phyloP scores from a whole-genome alignment of 2,797 vertebrate species.

The Enteromius fasciolatus region DNA sequence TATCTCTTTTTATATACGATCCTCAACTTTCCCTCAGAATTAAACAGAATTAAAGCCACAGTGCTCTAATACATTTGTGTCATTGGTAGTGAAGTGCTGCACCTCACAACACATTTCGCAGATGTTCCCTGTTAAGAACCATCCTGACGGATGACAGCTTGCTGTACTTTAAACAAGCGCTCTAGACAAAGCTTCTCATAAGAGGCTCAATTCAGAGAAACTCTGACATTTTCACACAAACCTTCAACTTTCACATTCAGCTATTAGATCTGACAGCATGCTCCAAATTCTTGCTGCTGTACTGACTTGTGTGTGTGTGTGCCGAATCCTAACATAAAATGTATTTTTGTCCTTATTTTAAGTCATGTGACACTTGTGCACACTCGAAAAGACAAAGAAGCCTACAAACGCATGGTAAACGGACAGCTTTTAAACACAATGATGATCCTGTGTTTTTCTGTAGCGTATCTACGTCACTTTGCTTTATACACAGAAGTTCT shows the following conservation, averaged over 20 bases:
- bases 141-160: conserved; percentile 18
- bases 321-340: background rate
- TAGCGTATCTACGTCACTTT: background rate
- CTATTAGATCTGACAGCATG: conserved; percentile 24
- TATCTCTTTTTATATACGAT: background rate
- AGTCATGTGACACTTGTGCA: background rate
- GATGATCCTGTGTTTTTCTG: background rate
- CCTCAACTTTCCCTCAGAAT: background rate
- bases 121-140: conserved; percentile 24
- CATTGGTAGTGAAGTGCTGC: background rate
- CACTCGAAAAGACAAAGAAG: conserved; percentile 2
- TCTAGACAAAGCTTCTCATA: conserved; percentile 27
- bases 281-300: background rate
- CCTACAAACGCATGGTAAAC: background rate
- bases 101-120: background rate
- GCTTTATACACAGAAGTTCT: background rate
- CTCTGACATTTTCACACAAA: conserved; percentile 23
- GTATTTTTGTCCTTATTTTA: background rate
- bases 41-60: background rate
- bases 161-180: conserved; percentile 25
- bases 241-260: conserved; percentile 23
- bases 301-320: background rate
- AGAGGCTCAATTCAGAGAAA: conserved; percentile 1
- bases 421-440: background rate
- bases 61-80: background rate